Evolutionary conservation across 92 coral and sea anemone species (phyloP), one percentile per base, ranked within the genome.

Genomic region (Metridium senile): DNA sequence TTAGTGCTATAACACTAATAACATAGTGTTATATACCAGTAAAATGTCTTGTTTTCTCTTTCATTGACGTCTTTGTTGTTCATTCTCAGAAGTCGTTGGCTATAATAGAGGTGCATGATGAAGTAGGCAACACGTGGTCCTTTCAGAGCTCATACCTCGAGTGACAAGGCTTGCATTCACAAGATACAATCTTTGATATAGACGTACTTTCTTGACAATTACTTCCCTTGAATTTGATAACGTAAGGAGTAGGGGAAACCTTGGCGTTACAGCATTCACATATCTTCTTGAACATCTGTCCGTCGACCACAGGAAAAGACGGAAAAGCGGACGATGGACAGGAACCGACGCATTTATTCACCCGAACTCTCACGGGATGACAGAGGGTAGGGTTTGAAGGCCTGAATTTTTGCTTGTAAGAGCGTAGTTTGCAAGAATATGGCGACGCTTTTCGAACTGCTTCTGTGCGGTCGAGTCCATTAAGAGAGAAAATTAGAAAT

Each of bases 311-410:
- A 22, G 58, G 51, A 49, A 78, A 28, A 25, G 82, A 26, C 1
- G 93, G 93, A 31, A 79, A 70, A 0, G 93, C 88, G 16, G 86
- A 66, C 33, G 93, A 88, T 1, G 43, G 34, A 43, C 93, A 88
- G 9, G 72, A 63, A 9, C 93, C 93, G 16, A 84, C 80, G 28
- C 93, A 88, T 62, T 78, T 88, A 53, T 82, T 80, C 28, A 84
- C 22, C 52, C 58, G 70, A 0, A 66, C 71, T 35, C 47, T 74
- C 66, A 73, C 74, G 29, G 76, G 62, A 59, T 70, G 72, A 58
- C 93, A 88, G 46, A 66, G 78, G 3, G 29, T 73, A 65, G 70
- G 66, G 63, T 82, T 83, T 67, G 74, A 76, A 17, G 68, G 72
- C 1, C 45, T 13, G 64, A 88, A 79, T 26, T 70, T 70, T 53